Conservation (phyloP, 1,140 invertebrate genomes). For the Diprion similis region DNA sequence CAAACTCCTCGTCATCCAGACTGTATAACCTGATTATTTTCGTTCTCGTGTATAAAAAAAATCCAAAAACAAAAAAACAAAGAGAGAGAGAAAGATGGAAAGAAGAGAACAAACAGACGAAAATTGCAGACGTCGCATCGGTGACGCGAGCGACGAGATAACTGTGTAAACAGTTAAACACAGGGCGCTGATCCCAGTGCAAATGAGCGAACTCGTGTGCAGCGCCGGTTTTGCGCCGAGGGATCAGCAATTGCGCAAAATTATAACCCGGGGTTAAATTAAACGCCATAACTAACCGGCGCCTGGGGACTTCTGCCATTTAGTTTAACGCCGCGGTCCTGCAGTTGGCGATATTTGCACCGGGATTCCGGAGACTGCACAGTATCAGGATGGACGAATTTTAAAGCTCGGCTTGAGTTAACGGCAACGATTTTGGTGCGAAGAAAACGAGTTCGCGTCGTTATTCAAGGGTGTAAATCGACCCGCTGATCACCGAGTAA, state of each 20-base stretch:
- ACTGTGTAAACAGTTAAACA: neutral
- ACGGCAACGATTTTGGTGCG: too few species aligned
- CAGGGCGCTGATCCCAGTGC: neutral
- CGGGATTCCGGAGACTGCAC: too few species aligned
- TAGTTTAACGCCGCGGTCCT: neutral
- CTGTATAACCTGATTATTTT: too few species aligned
- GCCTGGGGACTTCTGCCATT: neutral
- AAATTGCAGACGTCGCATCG: neutral
- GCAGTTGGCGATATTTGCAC: too few species aligned
- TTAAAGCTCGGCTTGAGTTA: too few species aligned
- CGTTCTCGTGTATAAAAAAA: neutral
- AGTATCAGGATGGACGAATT: too few species aligned
- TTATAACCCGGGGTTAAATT: conserved; percentile 1
- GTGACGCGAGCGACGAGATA: neutral
- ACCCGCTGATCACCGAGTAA: too few species aligned
- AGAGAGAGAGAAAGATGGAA: neutral
- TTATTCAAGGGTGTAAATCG: too few species aligned
- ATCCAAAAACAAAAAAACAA: neutral
- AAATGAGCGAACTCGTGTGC: neutral
- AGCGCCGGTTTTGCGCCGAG: neutral
- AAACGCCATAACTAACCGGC: conserved; percentile 1
- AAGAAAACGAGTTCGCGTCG: too few species aligned
- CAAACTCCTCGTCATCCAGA: too few species aligned
- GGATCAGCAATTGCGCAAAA: conserved; percentile 1
- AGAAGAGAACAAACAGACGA: neutral